phyloP scores from a whole-genome alignment of 2,113 vertebrate genomes.

The Grantiella picta region DNA sequence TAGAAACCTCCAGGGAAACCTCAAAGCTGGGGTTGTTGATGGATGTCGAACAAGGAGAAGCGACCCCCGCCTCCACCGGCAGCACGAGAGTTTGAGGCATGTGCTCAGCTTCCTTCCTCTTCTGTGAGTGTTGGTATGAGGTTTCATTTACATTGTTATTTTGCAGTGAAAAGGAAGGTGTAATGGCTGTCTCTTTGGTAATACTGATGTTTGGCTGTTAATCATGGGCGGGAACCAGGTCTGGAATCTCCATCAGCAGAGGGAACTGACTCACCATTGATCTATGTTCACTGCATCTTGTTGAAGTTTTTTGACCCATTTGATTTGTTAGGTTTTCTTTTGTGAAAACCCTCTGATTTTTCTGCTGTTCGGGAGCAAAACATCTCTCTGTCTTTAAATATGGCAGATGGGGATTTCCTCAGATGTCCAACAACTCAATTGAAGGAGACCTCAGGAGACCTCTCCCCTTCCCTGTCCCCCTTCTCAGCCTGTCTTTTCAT shows the following conservation, averaged over 20 bases:
- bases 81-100: neutral
- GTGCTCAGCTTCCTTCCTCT: constrained; percentile 40
- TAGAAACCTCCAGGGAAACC: neutral
- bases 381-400: constrained; percentile 51
- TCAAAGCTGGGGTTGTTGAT: neutral
- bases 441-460: constrained; percentile 40
- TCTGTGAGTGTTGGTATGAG: neutral
- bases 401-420: constrained; percentile 46
- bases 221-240: neutral
- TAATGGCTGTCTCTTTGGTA: neutral
- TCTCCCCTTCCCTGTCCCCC: constrained; percentile 18
- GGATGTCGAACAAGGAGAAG: neutral
- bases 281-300: neutral
- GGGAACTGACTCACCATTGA: neutral
- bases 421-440: constrained; percentile 50
- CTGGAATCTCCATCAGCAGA: constrained; percentile 20
- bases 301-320: constrained; percentile 32
- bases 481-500: constrained; percentile 56
- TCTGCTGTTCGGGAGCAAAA: constrained; percentile 43
- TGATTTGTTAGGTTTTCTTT: constrained; percentile 49
- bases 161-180: neutral
- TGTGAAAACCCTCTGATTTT: constrained; percentile 43
- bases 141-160: constrained; percentile 12
- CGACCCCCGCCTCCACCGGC: accelerated
- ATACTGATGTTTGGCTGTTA: neutral